A percentile compares a stretch with the other conserved stretches of the same genome.
These are phyloP conservation scores for Auanema sp. DNA, from an alignment of 2,888 invertebrate genomes.

Conservation along the genomic window DNA sequence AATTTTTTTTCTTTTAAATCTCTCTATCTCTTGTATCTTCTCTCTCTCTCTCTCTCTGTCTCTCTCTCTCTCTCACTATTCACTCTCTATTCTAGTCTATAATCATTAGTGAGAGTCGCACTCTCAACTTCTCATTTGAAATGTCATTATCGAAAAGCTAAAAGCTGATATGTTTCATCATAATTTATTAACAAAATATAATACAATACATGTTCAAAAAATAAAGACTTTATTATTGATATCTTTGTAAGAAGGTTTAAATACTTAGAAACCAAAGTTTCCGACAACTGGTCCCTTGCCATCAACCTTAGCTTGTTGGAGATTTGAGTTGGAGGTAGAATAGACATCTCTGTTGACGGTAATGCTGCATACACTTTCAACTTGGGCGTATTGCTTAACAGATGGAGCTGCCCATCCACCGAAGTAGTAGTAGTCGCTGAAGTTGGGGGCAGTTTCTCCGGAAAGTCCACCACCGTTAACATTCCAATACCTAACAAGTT, in stretches of 20 bases:
- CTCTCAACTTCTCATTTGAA: too few species aligned
- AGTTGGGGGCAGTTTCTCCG: slow-evolving; percentile 38
- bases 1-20: too few species aligned
- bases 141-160: too few species aligned
- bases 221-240: too few species aligned
- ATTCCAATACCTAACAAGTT: slow-evolving; percentile 39
- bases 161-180: too few species aligned
- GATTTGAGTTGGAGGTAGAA: not conserved
- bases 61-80: too few species aligned
- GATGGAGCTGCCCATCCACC: slow-evolving; percentile 38
- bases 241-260: not conserved
- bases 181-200: too few species aligned
- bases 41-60: too few species aligned
- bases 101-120: too few species aligned
- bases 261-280: slow-evolving; percentile 16
- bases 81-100: too few species aligned
- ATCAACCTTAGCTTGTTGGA: slow-evolving; percentile 7
- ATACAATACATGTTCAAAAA: too few species aligned
- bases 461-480: slow-evolving; percentile 35
- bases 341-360: slow-evolving; percentile 21
- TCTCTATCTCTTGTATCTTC: too few species aligned
- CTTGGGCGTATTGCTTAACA: slow-evolving; percentile 46
- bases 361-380: slow-evolving; percentile 34
- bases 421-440: slow-evolving; percentile 42
- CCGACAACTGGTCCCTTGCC: slow-evolving; percentile 16